Conservation (phyloP, 2,113 vertebrate genomes). For the Mirounga angustirostris region DNA sequence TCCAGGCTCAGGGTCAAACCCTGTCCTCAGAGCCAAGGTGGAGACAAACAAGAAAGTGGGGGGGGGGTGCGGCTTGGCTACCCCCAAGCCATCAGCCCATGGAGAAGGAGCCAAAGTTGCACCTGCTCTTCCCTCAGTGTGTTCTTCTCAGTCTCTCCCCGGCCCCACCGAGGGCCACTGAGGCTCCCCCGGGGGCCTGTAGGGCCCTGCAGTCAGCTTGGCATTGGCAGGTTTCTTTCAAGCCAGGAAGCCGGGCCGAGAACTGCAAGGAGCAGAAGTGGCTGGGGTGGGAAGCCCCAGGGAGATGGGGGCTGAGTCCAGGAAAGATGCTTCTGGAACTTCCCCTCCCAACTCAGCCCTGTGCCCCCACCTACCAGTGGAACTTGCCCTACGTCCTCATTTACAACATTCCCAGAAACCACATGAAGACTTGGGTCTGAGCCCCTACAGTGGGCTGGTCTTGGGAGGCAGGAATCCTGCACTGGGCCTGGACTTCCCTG, state of each 20-base stretch:
- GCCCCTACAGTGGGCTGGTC: neutral
- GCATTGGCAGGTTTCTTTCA: neutral
- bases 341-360: neutral
- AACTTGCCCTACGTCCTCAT: accelerated
- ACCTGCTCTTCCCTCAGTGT: too few relatives aligned
- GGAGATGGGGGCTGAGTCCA: neutral
- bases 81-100: neutral
- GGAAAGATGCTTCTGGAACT: neutral
- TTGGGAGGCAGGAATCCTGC: neutral
- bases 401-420: neutral
- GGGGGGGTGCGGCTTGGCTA: too few relatives aligned
- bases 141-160: neutral
- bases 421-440: neutral
- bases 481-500: accelerated
- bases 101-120: neutral
- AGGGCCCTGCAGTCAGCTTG: neutral
- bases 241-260: too few relatives aligned
- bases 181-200: neutral
- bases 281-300: neutral
- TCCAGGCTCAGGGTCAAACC: neutral
- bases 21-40: neutral
- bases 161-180: neutral
- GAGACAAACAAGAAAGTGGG: neutral
- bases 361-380: neutral
- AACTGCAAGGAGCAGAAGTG: neutral